A percentile compares a stretch with the other conserved stretches of the same genome.
Conservation (phyloP, 1,140 invertebrate species). For the Lasioglossum baleicum region DNA sequence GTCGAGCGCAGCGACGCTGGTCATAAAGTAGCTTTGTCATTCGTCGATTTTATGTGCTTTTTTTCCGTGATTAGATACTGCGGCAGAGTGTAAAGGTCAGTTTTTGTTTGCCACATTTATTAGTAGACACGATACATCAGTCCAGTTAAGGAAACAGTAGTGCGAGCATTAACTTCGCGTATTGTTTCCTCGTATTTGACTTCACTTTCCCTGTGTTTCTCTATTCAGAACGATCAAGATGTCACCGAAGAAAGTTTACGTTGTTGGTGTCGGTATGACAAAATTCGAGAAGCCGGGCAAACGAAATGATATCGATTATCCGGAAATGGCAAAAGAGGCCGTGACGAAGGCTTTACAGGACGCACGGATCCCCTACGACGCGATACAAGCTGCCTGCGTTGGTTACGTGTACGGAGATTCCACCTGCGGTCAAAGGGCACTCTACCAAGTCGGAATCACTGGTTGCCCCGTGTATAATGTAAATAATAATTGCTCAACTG, state of each 20-base stretch:
- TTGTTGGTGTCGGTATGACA: constrained; percentile 98
- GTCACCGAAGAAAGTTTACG: constrained; percentile 86
- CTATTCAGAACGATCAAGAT: constrained; percentile 65
- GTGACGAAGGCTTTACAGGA: constrained; percentile 94
- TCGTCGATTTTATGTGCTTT: neutral
- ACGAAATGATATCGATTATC: constrained; percentile 92
- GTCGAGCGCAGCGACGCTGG: no score
- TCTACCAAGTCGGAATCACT: constrained; percentile 97
- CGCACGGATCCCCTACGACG: constrained; percentile 88
- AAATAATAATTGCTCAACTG: constrained; percentile 99
- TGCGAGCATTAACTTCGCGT: neutral
- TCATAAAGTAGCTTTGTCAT: constrained; percentile 37
- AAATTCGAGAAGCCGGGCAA: constrained; percentile 96
- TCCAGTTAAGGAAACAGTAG: no score
- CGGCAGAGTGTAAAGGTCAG: constrained; percentile 42
- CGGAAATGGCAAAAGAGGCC: constrained; percentile 96
- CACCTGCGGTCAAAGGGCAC: constrained; percentile 94
- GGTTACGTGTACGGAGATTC: constrained; percentile 99
- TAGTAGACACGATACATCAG: neutral
- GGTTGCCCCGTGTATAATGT: constrained; percentile 99
- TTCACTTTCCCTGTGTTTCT: neutral
- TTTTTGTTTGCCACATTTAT: neutral
- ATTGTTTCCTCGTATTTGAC: neutral
- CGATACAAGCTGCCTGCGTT: constrained; percentile 93
- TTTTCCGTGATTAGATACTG: constrained; percentile 14